phyloP scores from a whole-genome alignment of 2,113 vertebrate genomes.

The Muscicapa adusta region DNA sequence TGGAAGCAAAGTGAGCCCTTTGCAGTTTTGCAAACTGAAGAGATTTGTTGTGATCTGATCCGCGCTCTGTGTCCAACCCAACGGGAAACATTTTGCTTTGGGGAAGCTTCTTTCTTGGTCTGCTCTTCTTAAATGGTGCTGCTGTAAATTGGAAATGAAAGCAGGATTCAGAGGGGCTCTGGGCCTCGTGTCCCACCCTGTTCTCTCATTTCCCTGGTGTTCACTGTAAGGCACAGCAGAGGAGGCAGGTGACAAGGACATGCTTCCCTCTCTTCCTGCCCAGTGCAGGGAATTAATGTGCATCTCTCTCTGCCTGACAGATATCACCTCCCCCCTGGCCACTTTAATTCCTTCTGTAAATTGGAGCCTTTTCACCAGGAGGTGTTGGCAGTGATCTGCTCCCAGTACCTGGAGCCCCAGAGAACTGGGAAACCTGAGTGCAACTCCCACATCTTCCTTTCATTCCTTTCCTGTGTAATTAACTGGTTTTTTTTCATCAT shows the following conservation, averaged over 20 bases:
- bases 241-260: neutral
- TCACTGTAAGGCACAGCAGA: neutral
- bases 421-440: neutral
- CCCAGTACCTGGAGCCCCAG: neutral
- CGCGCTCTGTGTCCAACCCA: rapidly evolving
- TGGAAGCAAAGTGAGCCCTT: neutral
- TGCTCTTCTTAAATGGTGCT: neutral
- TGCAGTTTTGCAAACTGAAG: neutral
- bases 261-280: neutral
- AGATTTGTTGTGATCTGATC: neutral
- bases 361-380: neutral
- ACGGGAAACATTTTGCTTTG: neutral
- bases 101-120: neutral
- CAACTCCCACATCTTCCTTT: neutral
- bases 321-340: neutral
- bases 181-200: neutral
- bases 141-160: neutral
- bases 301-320: neutral
- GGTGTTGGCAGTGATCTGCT: neutral
- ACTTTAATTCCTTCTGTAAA: neutral
- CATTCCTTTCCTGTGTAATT: neutral
- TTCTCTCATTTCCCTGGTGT: neutral
- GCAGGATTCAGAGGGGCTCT: neutral
- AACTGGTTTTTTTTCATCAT: neutral
- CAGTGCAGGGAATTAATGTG: neutral